A percentile compares a stretch with the other conserved stretches of the same genome.
These are phyloP conservation scores for Heliangelus exortis DNA, from an alignment of 2,797 vertebrate genomes.

Conservation along the genomic window DNA sequence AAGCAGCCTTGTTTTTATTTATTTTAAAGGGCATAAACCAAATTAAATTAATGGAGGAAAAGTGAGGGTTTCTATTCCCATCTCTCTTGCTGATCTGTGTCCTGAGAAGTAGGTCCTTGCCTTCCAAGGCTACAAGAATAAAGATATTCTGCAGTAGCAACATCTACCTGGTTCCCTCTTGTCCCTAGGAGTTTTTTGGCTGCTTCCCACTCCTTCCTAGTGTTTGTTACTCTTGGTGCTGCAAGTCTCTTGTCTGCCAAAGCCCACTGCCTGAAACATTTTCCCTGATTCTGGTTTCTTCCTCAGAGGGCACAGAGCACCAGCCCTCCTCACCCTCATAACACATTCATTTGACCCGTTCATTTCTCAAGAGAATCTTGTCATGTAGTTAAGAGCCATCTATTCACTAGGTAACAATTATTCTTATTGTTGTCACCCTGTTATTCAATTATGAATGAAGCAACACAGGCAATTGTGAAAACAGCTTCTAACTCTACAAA, in stretches of 20 bases:
- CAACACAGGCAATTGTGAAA: slow-evolving; percentile 13
- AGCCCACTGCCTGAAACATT: background rate
- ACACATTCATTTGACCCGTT: background rate
- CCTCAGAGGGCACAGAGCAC: background rate
- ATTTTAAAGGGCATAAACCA: background rate
- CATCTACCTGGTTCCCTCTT: background rate
- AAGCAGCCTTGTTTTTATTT: background rate
- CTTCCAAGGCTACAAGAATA: background rate
- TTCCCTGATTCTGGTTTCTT: background rate
- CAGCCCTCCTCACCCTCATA: background rate
- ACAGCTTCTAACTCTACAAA: slow-evolving; percentile 22
- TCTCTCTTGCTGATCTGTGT: background rate
- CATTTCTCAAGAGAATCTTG: background rate
- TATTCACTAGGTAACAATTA: slow-evolving; percentile 10
- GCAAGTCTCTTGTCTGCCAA: background rate
- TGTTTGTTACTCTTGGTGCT: background rate
- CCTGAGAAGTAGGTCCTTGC: background rate
- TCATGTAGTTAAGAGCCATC: slow-evolving; percentile 6
- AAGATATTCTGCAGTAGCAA: background rate
- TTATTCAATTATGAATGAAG: slow-evolving; percentile 51
- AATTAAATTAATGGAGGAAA: background rate
- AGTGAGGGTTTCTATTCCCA: background rate
- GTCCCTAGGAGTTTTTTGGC: background rate
- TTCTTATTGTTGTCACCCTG: slow-evolving; percentile 15
- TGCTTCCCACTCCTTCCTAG: background rate